These are phyloP conservation scores for Papilio machaon DNA, from an alignment of 1,140 invertebrate species.

Conservation along the genomic window DNA sequence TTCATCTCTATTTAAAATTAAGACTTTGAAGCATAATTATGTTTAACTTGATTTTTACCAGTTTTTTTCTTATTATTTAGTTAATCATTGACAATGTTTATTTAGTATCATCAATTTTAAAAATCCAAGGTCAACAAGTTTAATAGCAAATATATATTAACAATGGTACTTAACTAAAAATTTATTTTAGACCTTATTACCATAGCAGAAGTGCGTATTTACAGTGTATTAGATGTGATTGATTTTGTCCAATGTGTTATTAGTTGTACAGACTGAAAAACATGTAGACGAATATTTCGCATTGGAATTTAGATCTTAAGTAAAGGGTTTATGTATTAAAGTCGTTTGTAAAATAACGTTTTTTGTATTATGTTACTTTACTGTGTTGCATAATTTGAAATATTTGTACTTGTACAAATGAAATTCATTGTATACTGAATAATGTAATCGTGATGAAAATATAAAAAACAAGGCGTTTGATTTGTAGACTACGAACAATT, in stretches of 20 bases:
- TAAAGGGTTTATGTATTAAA: background rate
- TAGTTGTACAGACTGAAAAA: background rate
- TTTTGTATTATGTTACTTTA: background rate
- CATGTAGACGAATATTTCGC: background rate
- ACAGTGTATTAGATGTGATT: background rate
- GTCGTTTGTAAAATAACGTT: background rate
- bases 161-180: background rate
- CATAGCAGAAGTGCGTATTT: background rate
- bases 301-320: constrained; percentile 4
- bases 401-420: background rate
- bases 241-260: background rate
- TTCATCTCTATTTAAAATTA: no score
- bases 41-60: background rate
- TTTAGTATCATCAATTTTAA: background rate
- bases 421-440: background rate
- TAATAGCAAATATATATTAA: background rate
- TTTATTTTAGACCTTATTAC: background rate
- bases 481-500: background rate
- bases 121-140: constrained; percentile 10
- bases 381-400: background rate
- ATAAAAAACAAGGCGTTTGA: background rate
- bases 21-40: no score
- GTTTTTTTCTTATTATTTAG: constrained; percentile 3
- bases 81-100: background rate
- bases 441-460: background rate